Percentiles rank a stretch among this genome's conserved stretches.
phyloP scores from a whole-genome alignment of 2,113 vertebrate genomes.

The Zosterops pallidus region DNA sequence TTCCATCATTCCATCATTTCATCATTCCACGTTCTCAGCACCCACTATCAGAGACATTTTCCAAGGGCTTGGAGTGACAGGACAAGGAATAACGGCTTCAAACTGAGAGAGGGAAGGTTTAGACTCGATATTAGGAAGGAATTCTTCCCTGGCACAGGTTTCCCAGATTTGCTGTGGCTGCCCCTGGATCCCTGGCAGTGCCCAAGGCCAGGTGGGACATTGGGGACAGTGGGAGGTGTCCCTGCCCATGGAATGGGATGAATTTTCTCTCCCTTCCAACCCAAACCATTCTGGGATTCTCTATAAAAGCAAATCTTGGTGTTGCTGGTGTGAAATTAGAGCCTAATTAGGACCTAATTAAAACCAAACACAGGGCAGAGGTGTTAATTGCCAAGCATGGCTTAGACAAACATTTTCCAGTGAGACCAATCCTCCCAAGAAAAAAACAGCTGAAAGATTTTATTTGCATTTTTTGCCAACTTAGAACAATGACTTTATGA shows the following conservation, averaged over 20 bases:
- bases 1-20: no score
- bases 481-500: not conserved
- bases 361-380: not conserved
- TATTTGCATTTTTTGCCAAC: not conserved
- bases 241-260: not conserved
- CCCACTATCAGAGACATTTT: no score
- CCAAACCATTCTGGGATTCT: not conserved
- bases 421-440: no score
- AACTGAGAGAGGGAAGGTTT: no score
- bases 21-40: no score
- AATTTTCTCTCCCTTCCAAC: not conserved
- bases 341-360: not conserved
- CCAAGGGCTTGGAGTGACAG: no score
- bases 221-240: not conserved
- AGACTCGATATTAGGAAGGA: no score
- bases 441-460: not conserved
- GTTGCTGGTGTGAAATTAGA: not conserved
- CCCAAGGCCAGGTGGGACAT: no score
- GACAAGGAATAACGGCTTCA: no score
- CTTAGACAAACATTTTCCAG: not conserved
- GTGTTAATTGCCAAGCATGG: not conserved
- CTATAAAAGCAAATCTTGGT: not conserved
- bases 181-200: no score
- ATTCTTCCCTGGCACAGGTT: no score
- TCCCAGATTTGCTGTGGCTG: no score